Base-by-base conservation (phyloP, 2,797 vertebrate species). In the Ctenopoma kingsleyae region DNA sequence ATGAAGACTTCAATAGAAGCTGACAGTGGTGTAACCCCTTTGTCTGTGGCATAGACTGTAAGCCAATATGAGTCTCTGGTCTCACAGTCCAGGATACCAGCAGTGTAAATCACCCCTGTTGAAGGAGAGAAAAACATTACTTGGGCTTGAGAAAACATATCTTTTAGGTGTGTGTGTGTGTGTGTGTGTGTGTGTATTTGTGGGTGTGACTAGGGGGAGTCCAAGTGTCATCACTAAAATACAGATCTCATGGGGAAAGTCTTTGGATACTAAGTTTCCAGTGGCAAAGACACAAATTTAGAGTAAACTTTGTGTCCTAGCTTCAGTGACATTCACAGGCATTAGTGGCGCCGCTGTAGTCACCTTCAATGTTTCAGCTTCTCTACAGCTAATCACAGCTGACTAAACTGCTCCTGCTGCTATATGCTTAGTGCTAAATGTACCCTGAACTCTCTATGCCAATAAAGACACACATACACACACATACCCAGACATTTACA, bases 1-100 rank as follows among this genome's bases (percentile, higher is more conserved):
- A 99, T 95, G 83, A 97, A 99, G 88, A 99, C 95, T 81, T 99
- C 96, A 0, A 97, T 93, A n/a, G 96, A 96, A 27, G 95, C 89
- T 57, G 97, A 98, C 58, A 97, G 94, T 0, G 98, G 96, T 17
- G 96, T 93, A 0, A 96, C 95, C 3, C 96, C 98, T 25, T 91
- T 94, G 76, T 99, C 98, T 3, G 96, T 96, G 0, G 97, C 98
- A 6, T 94, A 95, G 15, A 99, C 94, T 0, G 96, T 97, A 50
- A 99, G 86, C 98, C 98, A 99, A 70, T 99, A 99, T 0, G 97
- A 97, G 47, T 93, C 93, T 57, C 95, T 97, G 0, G 94, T 95
- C 93, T 99, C 98, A 59, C 96, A 95, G 84, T 99, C 98, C 75
- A 99, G 94, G 80, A 96, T 89, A 68, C 96, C 97, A 25, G 96